Conservation (phyloP, 2,113 vertebrate genomes). For the Lepisosteus osseus region DNA sequence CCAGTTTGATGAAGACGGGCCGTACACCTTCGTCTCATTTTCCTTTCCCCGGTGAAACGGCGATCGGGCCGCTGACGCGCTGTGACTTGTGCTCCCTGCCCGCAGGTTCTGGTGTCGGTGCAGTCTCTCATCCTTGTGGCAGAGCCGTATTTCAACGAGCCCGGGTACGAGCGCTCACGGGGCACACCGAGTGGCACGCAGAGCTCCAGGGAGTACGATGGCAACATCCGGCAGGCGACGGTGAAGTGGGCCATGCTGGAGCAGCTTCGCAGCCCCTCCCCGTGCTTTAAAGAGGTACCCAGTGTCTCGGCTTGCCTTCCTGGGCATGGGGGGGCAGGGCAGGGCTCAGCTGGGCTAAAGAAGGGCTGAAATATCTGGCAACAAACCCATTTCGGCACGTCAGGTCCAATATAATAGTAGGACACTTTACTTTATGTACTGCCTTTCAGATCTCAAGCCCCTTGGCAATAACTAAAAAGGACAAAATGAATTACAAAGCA, state of each 20-base stretch:
- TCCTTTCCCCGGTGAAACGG: no score
- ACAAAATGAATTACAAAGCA: no score
- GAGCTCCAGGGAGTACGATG: constrained; percentile 95
- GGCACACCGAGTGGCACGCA: constrained; percentile 95
- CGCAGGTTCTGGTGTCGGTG: constrained; percentile 92
- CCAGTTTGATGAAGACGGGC: no score
- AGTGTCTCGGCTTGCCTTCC: not conserved
- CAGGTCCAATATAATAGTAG: no score
- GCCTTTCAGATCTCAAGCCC: no score
- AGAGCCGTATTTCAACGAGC: constrained; percentile 97
- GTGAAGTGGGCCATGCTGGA: constrained; percentile 99
- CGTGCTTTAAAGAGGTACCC: constrained; percentile 95
- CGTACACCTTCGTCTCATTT: no score
- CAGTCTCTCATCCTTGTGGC: constrained; percentile 96
- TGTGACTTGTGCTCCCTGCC: not conserved
- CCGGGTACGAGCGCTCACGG: constrained; percentile 91
- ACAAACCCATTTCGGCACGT: no score
- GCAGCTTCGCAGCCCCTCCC: constrained; percentile 92
- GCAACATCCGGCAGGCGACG: constrained; percentile 93
- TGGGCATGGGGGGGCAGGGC: not conserved
- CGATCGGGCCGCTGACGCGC: no score
- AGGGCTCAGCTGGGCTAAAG: no score
- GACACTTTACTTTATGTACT: no score
- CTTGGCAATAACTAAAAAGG: no score
- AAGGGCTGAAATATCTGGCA: no score